Percentiles rank a stretch among this genome's conserved stretches.
These are phyloP conservation scores for Sakesphorus luctuosus DNA, from an alignment of 2,113 vertebrate species.

Conservation along the genomic window DNA sequence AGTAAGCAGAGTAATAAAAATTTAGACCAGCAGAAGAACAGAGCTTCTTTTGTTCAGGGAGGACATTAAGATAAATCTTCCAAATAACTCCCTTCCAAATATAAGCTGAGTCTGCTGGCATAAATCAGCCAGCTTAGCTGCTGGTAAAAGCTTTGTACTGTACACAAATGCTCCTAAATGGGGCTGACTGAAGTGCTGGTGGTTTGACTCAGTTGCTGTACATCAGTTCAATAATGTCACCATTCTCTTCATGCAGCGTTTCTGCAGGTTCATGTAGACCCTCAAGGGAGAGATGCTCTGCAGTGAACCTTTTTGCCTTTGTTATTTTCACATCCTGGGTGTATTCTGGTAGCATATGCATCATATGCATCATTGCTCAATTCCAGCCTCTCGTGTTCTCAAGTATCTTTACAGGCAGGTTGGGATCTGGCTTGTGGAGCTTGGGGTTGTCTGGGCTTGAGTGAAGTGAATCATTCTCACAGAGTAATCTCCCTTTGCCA, in stretches of 20 bases:
- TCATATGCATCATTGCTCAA: neutral
- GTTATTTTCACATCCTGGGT: neutral
- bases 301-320: neutral
- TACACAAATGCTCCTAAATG: neutral
- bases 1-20: neutral
- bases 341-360: neutral
- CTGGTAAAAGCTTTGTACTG: neutral
- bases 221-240: neutral
- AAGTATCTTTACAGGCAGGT: neutral
- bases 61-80: conserved; percentile 42
- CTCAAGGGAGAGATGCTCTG: neutral
- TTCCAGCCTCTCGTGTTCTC: neutral
- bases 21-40: neutral
- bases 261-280: neutral
- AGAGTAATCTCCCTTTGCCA: neutral
- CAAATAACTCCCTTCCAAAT: neutral
- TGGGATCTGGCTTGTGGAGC: neutral
- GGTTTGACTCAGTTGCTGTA: neutral
- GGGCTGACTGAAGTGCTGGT: neutral
- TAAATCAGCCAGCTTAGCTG: conserved; percentile 18
- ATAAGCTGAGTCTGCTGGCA: neutral
- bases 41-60: neutral
- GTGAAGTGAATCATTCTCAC: conserved; percentile 18
- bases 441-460: neutral
- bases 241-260: neutral